Percentiles rank a stretch among this genome's conserved stretches.
Conservation (phyloP, 2,113 vertebrate species). For the Diphyllodes magnificus region DNA sequence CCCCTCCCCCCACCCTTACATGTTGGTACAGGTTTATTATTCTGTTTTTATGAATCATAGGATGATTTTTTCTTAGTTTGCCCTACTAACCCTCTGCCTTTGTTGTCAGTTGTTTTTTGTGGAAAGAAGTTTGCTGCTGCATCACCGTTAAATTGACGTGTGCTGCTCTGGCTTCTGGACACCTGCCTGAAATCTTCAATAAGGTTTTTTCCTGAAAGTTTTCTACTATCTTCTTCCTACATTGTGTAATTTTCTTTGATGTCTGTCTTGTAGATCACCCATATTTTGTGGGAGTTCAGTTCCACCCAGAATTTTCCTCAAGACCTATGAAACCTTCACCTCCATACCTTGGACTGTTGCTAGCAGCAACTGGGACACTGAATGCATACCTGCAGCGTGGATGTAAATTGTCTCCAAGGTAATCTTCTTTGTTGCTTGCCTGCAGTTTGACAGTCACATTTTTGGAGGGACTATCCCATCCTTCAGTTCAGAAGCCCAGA, state of each 20-base stretch:
- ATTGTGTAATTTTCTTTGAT: constrained; percentile 22
- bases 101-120: not conserved
- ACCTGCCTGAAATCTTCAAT: not conserved
- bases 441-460: not conserved
- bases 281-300: constrained; percentile 81
- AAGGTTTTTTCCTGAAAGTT: not conserved
- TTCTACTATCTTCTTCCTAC: not conserved
- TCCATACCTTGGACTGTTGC: constrained; percentile 76
- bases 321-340: constrained; percentile 82
- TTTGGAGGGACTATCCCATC: not conserved
- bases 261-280: constrained; percentile 71
- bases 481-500: not conserved
- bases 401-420: constrained; percentile 74
- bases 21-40: not conserved
- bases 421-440: constrained; percentile 15
- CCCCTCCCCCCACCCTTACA: fast-evolving
- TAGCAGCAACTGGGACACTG: constrained; percentile 76
- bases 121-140: not conserved
- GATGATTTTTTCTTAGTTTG: not conserved
- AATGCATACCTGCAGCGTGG: constrained; percentile 67
- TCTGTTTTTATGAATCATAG: not conserved
- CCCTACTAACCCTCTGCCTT: not conserved
- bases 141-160: not conserved
- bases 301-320: constrained; percentile 81
- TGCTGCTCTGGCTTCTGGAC: not conserved